Conservation (phyloP, 2,888 invertebrate genomes). For the Pheosia tremula region DNA sequence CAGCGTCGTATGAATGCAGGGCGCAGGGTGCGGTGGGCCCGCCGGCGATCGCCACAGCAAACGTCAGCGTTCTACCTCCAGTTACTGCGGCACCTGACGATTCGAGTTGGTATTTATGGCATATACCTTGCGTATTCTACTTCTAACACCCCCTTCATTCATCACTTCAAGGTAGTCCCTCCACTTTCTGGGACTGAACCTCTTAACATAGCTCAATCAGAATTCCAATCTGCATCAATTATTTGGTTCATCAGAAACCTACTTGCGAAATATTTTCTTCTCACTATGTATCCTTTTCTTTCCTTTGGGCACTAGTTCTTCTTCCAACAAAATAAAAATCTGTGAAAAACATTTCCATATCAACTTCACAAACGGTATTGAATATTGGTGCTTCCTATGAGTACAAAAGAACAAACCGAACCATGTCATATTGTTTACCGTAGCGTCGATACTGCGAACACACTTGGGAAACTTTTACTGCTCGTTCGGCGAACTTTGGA, state of each 20-base stretch:
- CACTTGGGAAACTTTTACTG: conserved; percentile 50
- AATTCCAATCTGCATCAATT: too few relatives aligned
- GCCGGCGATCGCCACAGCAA: conserved; percentile 82
- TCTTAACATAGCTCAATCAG: too few relatives aligned
- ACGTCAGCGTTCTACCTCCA: conserved; percentile 77
- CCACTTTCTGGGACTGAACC: too few relatives aligned
- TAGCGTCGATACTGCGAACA: conserved; percentile 46
- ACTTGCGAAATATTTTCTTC: too few relatives aligned
- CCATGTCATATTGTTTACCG: conserved; percentile 55
- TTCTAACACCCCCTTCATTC: too few relatives aligned
- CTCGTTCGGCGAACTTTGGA: conserved; percentile 48
- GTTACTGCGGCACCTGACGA: conserved; percentile 78
- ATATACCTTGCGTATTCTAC: too few relatives aligned
- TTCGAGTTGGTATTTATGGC: conserved; percentile 57
- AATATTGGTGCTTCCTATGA: conserved; percentile 8
- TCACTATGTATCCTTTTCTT: neutral
- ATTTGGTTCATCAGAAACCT: too few relatives aligned
- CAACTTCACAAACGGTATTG: neutral
- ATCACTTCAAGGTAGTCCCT: too few relatives aligned
- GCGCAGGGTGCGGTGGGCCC: conserved; percentile 88
- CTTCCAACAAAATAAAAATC: neutral
- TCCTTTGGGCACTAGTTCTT: neutral
- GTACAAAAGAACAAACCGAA: conserved; percentile 44
- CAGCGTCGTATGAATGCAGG: conserved; percentile 92
- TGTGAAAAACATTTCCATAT: neutral